Evolutionary conservation across 2,113 vertebrate genomes (phyloP), one percentile per base, ranked within the genome.

Genomic region (Nycticebus coucang): DNA sequence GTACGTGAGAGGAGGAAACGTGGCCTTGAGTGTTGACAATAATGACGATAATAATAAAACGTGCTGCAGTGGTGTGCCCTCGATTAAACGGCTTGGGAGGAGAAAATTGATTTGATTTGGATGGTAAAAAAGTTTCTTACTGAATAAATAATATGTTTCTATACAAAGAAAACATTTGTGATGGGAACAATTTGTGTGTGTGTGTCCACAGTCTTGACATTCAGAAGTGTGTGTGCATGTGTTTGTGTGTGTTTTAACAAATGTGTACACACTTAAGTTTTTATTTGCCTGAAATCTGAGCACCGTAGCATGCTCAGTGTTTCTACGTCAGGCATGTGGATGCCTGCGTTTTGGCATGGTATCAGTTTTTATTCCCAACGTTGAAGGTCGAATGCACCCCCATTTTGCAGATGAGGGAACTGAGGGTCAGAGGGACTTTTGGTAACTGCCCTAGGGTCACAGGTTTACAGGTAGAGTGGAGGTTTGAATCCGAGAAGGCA

Each of bases 21-120:
- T 68, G 94, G 93, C 97, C 87, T 85, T 96, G 97, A 94, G 77
- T 71, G 72, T 95, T 87, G 87, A 91, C 85, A 83, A 96, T 79
- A 82, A 85, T 85, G 11, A 84, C 68, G 28, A 72, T 72, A 60
- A 87, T 90, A 69, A 94, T 94, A 87, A 87, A 77, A 82, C 35
- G 81, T 87, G 80, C 66, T 91, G 37, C 41, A 24, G 1, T 62
- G 66, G 74, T 72, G 30, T 90, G 33, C 57, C 57, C 59, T 69
- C 24, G 72, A 77, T 95, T 82, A 88, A 5, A 78, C 74, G 79
- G 21, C 33, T 91, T 80, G 81, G 50, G 33, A 87, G 33, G 60
- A 87, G 66, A 77, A 82, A 85, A 81, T 71, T 69, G 96, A 55
- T 90, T 96, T 33, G 75, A 75, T 71, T 79, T 45, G 35, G 62